These are phyloP conservation scores for Brachionus koreanus DNA, from an alignment of 1,140 invertebrate species.

Conservation along the genomic window DNA sequence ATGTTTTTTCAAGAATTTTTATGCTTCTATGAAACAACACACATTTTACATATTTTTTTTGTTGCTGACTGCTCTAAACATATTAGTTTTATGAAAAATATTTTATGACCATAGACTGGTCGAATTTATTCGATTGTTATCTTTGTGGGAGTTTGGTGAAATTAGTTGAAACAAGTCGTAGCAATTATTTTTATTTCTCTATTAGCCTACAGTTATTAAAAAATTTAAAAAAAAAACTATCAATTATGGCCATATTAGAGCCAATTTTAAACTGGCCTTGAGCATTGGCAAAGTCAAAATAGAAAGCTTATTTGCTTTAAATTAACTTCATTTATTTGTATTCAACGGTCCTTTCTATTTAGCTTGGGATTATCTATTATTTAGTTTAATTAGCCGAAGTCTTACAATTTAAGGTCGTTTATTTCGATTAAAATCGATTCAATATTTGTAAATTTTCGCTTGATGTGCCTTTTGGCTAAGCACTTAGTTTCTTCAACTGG, in stretches of 20 bases:
- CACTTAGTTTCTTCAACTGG: conserved; percentile 5
- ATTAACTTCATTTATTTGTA: conserved; percentile 20
- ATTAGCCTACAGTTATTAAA: not conserved
- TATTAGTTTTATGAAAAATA: not conserved
- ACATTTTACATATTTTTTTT: not conserved
- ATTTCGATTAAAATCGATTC: not conserved
- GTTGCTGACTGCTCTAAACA: not conserved
- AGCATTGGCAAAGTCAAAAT: not conserved
- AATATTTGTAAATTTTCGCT: not conserved
- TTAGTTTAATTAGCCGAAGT: conserved; percentile 3
- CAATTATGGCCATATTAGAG: not conserved
- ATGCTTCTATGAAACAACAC: not conserved
- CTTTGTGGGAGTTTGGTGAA: not conserved
- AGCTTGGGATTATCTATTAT: not conserved
- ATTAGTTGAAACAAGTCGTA: not conserved
- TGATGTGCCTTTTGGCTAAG: not conserved
- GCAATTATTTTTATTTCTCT: not conserved
- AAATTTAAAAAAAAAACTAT: not conserved
- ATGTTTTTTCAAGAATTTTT: no score
- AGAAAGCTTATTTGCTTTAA: conserved; percentile 17
- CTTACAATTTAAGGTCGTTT: conserved; percentile 34
- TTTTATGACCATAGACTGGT: not conserved
- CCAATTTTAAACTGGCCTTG: not conserved
- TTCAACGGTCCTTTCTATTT: not conserved
- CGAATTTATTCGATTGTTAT: not conserved